These are phyloP conservation scores for Bursaphelenchus mucronatus DNA, from an alignment of 1,140 invertebrate genomes.

Conservation along the genomic window DNA sequence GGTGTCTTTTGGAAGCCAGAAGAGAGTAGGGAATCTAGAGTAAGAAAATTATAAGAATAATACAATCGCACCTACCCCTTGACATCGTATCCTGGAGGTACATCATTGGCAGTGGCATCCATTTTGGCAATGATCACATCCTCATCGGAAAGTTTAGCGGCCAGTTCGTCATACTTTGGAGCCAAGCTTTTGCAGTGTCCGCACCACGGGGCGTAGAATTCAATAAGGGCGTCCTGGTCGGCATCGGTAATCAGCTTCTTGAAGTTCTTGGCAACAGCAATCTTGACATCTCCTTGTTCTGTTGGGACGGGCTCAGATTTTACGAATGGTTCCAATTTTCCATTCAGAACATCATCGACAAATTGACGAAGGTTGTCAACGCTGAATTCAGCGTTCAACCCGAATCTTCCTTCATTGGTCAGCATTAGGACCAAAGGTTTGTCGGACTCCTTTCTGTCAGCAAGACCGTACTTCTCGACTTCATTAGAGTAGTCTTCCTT, in stretches of 20 bases:
- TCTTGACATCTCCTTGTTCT: constrained; percentile 70
- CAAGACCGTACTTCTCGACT: constrained; percentile 85
- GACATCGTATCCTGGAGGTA: constrained; percentile 84
- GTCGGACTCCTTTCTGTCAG: constrained; percentile 74
- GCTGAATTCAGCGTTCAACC: constrained; percentile 83
- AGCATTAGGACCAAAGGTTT: constrained; percentile 82
- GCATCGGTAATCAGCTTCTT: constrained; percentile 86
- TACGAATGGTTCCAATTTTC: constrained; percentile 80
- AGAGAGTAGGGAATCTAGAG: constrained; percentile 87
- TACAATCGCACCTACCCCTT: constrained; percentile 65
- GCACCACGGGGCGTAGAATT: constrained; percentile 94
- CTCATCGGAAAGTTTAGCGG: constrained; percentile 80
- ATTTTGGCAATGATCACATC: constrained; percentile 88
- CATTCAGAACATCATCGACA: constrained; percentile 76
- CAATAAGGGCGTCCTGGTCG: constrained; percentile 85
- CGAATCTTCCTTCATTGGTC: constrained; percentile 78
- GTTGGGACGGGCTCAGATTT: constrained; percentile 91
- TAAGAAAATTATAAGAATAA: neutral
- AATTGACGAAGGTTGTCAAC: constrained; percentile 83
- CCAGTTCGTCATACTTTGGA: constrained; percentile 88
- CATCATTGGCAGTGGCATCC: constrained; percentile 97
- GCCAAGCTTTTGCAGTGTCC: constrained; percentile 94
- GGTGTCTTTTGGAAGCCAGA: constrained; percentile 80
- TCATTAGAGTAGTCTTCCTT: constrained; percentile 84
- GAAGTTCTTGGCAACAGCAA: constrained; percentile 93